Evolutionary conservation across 1,140 invertebrate species (phyloP).

Genomic region (Kradibia gibbosae): DNA sequence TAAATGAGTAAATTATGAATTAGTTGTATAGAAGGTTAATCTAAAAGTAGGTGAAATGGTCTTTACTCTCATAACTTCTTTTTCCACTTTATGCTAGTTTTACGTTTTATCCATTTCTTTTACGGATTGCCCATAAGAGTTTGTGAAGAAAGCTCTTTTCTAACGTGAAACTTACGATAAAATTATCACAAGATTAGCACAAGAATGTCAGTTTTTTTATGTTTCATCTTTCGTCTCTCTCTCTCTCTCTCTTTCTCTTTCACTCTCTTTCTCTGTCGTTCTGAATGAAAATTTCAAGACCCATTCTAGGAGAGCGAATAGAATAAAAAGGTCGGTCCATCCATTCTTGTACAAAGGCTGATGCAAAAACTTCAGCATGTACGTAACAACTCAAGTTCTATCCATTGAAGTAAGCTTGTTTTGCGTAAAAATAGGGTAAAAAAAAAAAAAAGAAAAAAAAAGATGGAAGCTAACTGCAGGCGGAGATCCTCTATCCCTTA

Average conservation of each 20-base stretch:
- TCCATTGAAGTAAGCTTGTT: background rate
- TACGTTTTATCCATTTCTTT: background rate
- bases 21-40: background rate
- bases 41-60: background rate
- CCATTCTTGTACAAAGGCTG: background rate
- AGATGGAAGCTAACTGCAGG: too few relatives aligned
- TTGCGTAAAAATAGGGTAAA: background rate
- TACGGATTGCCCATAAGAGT: background rate
- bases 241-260: too few relatives aligned
- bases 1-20: too few relatives aligned
- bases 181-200: background rate
- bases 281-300: constrained; percentile 4
- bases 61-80: background rate
- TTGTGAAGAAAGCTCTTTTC: background rate
- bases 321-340: background rate
- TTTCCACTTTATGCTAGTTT: background rate
- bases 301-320: background rate
- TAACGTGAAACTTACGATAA: background rate
- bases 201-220: too few relatives aligned
- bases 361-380: constrained; percentile 11
- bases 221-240: too few relatives aligned
- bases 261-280: background rate
- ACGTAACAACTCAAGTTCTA: background rate
- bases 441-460: background rate
- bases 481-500: background rate